Percentiles rank a stretch among this genome's conserved stretches.
Conservation (phyloP, 2,797 vertebrate species). For the Spondyliosoma cantharus region DNA sequence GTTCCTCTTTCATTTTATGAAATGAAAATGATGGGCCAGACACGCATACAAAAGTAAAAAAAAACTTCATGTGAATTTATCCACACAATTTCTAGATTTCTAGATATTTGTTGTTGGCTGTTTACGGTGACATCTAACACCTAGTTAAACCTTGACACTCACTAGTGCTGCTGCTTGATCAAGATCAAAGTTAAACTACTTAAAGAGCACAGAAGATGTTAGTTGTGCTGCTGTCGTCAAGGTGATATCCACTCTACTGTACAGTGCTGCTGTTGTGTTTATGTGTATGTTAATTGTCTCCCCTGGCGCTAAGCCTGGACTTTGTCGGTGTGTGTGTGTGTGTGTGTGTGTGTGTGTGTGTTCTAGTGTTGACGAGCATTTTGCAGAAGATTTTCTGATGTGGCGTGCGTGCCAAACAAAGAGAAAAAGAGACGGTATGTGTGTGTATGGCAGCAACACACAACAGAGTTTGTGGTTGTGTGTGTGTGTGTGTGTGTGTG, state of each 20-base stretch:
- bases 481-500: constrained; percentile 11
- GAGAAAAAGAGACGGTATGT: constrained; percentile 20
- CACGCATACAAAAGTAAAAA: not conserved
- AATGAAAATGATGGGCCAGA: constrained; percentile 46
- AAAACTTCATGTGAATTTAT: not conserved
- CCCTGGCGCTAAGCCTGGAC: constrained; percentile 68
- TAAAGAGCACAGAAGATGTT: constrained; percentile 33
- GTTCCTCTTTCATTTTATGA: constrained; percentile 64
- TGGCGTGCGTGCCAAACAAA: constrained; percentile 48
- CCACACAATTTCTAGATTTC: not conserved
- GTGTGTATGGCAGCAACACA: constrained; percentile 10
- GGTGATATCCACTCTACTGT: constrained; percentile 43
- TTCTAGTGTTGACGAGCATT: constrained; percentile 46
- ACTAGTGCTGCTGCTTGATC: not conserved
- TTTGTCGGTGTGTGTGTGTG: constrained; percentile 26
- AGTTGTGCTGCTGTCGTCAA: constrained; percentile 55
- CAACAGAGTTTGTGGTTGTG: constrained; percentile 19
- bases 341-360: constrained; percentile 33
- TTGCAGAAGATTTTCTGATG: constrained; percentile 43
- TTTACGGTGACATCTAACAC: not conserved
- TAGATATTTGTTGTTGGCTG: not conserved
- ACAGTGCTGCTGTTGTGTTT: constrained; percentile 66
- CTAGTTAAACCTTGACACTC: not conserved
- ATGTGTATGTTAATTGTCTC: constrained; percentile 82
- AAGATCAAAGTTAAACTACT: constrained; percentile 15